Evolutionary conservation across 2,113 vertebrate species (phyloP), one percentile per base, ranked within the genome.

Genomic region (Forbesichthys papilliferus): DNA sequence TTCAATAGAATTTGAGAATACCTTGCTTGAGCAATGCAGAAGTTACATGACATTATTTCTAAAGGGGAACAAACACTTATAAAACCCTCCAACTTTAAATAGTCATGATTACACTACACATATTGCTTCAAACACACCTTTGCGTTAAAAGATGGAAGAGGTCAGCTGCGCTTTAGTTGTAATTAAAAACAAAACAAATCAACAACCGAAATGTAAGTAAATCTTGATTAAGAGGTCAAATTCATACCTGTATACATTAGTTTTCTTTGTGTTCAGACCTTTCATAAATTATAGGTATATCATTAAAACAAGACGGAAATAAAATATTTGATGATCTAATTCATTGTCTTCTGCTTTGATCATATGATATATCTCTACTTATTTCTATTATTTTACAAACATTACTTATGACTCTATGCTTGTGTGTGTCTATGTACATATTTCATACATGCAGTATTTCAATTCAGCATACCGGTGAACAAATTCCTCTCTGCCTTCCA

Each of bases 141-240:
- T 16, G 16, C 16, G 1, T 0, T 60, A 0, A 48, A 52, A 1
- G 0, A 84, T 82, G 83, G 57, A 81, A 3, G 68, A 57, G 0
- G 20, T 84, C 0, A 56, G 5, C 33, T 84, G 85, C 18, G 58
- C 74, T 42, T 59, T 70, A 8, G 68, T 85, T 4, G 61, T 64
- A 1, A 75, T 87, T 14, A 77, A 72, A 66, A 0, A 0, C 1
- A 68, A 48, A 2, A 20, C 56, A 0, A 0, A 27, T 11, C 9
- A 20, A 5, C 3, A 10, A 18, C 9, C 16, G 34, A 1, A 62
- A 71, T 61, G 84, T 81, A 62, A 46, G 64, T 55, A 4, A 4
- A 9, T 14, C 14, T 14, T 55, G 0, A 16, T 0, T 11, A 20
- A 20, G 20, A 20, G 20, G 20, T 20, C 20, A 20, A 20, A 20